Conservation (phyloP, 2,113 vertebrate genomes). For the Polypterus bichir region DNA sequence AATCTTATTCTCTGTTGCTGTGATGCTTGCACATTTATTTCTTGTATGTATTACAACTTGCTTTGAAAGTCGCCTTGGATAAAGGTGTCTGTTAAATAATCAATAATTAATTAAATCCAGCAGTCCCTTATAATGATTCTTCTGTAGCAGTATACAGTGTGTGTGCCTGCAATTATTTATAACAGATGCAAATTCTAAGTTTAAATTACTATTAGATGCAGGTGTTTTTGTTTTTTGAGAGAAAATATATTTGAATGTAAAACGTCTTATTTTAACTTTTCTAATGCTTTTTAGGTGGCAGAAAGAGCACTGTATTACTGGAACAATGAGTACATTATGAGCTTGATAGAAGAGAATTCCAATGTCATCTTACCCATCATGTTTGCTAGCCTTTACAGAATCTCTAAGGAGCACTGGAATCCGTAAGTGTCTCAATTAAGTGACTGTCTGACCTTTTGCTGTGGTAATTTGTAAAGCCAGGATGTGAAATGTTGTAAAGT, state of each 20-base stretch:
- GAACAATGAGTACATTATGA: constrained; percentile 99
- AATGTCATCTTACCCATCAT: constrained; percentile 98
- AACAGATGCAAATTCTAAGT: too few species aligned
- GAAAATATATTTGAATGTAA: constrained; percentile 1
- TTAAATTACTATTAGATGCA: too few species aligned
- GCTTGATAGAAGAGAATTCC: constrained; percentile 98
- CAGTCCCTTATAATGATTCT: too few species aligned
- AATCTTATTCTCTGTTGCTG: too few species aligned
- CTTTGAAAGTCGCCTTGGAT: too few species aligned
- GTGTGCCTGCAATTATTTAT: background rate
- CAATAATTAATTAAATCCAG: too few species aligned
- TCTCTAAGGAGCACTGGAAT: constrained; percentile 99
- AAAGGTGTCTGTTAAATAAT: too few species aligned
- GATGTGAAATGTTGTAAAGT: too few species aligned
- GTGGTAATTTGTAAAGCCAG: background rate
- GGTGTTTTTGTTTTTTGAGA: background rate
- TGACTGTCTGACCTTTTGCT: background rate
- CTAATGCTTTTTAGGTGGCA: constrained; percentile 58
- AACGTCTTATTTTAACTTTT: constrained; percentile 20
- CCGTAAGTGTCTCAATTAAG: constrained; percentile 57
- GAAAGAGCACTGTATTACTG: constrained; percentile 96
- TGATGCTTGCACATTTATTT: too few species aligned
- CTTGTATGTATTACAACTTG: too few species aligned
- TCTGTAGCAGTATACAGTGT: background rate
- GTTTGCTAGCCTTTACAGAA: constrained; percentile 97